Evolutionary conservation across 2,113 vertebrate genomes (phyloP), one percentile per base, ranked within the genome.

Genomic region (Pseudorhombus dupliciocellatus): DNA sequence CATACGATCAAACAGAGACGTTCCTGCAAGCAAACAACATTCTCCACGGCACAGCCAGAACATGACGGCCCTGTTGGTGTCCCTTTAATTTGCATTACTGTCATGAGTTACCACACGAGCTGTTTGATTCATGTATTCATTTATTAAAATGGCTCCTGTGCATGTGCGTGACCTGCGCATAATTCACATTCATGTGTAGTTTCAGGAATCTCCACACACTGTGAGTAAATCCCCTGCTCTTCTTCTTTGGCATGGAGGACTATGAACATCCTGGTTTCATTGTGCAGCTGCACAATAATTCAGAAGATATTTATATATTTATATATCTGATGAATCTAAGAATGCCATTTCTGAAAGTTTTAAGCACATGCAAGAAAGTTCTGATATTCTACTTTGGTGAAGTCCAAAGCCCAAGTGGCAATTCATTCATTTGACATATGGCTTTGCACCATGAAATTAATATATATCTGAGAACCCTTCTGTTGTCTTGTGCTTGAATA

Each of bases 1-100:
- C 66, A 52, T 72, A 69, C 66, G 60, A 64, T 89, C 64, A 75
- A 79, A 79, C 44, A 62, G 12, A 84, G 66, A 73, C 46, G 64
- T 76, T 73, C 57, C 73, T 52, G 68, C 66, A 37, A 30, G 64
- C 34, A 63, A 81, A 85, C 58, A 57, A 18, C 26, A 72, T 88
- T 81, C 42, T 77, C 70, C 66, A 84, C 25, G 25, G 30, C 25
- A 44, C 58, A 56, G 16, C 42, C 74, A 53, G 50, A 77, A 61
- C 64, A 70, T 57, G 31, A 46, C 1, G 24, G 46, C 16, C 37
- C 66, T 62, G 66, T 31, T 48, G 16, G 64, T n/a, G 25, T 75
- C 37, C 48, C 54, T 77, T 79, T 83, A 66, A 74, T 84, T 71
- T 76, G 28, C 66, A 60, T 28, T 57, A 70, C 76, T 62, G 68